Evolutionary conservation across 2,113 vertebrate genomes (phyloP), one percentile per base, ranked within the genome.

Genomic region (Probosciger aterrimus): DNA sequence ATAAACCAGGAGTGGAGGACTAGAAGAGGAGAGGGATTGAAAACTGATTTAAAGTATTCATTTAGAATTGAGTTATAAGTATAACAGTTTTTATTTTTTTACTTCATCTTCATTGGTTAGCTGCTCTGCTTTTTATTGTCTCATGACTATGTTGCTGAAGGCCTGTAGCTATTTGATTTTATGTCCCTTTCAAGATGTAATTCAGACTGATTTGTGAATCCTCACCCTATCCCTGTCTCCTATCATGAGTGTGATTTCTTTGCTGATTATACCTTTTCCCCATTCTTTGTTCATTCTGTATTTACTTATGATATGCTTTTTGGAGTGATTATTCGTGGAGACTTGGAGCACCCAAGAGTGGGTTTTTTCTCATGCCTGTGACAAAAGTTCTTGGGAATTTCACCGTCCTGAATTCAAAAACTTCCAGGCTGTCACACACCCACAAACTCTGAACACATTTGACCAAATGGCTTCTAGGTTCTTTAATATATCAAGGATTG

Each of bases 371-470:
- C n/a, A 1, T 3, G 5, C 22, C 37, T 77, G 28, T 60, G n/a
- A 44, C 22, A 49, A 68, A 90, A 77, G 31, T 13, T 76, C 35
- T 67, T 68, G 43, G 37, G 69, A 78, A 59, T 84, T 71, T 83
- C 30, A 63, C 18, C 30, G 43, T 76, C 14, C 46, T 37, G 68
- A 83, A 55, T 23, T 52, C 37, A 71, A 68, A 47, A 87, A 57
- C 19, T 47, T 87, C 33, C 47, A 84, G 27, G 37, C 63, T 6
- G 1, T 81, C 43, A 83, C 0, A 0, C 28, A 57, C 35, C 18
- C 16, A 12, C 47, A 81, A 28, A 57, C 41, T 14, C 33, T 71
- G 73, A 90, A 71, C 31, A 30, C 16, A 17, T 44, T 44, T 44
- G 24, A 43, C 52, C 30, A 73, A 47, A 16, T 63, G 15, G 59